These are phyloP conservation scores for Actenoides lindsayi DNA, from an alignment of 2,113 vertebrate genomes.

Conservation along the genomic window DNA sequence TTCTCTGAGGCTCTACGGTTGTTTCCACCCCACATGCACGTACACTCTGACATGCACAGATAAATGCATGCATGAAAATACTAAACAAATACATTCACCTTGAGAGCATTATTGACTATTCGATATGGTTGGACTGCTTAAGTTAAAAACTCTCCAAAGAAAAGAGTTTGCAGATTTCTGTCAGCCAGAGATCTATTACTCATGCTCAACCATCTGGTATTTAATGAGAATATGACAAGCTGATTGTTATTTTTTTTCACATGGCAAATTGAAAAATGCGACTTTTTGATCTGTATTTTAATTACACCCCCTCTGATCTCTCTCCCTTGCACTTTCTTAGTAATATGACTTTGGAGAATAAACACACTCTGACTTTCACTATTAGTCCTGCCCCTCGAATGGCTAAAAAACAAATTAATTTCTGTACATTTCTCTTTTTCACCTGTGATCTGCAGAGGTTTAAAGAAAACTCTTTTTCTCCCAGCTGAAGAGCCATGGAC, in stretches of 20 bases:
- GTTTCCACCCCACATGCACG: not conserved
- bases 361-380: slow-evolving; percentile 54
- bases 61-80: not conserved
- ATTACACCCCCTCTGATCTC: slow-evolving; percentile 74
- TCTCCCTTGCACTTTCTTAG: slow-evolving; percentile 66
- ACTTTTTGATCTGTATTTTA: slow-evolving; percentile 81
- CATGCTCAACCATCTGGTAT: slow-evolving; percentile 83
- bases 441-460: not conserved
- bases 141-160: slow-evolving; percentile 73
- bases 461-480: not conserved
- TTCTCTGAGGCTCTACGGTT: not conserved
- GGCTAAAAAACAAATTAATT: not conserved
- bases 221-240: slow-evolving; percentile 82
- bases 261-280: slow-evolving; percentile 79
- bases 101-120: slow-evolving; percentile 46
- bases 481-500: not conserved
- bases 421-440: not conserved
- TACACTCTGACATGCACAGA: not conserved
- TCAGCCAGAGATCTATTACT: slow-evolving; percentile 79
- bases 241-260: slow-evolving; percentile 79
- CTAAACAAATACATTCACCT: slow-evolving; percentile 60
- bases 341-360: slow-evolving; percentile 27
- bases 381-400: not conserved
- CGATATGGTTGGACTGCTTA: slow-evolving; percentile 42
- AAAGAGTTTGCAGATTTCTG: slow-evolving; percentile 78